phyloP scores from a whole-genome alignment of 2,797 vertebrate species.

The Pachyuromys duprasi region DNA sequence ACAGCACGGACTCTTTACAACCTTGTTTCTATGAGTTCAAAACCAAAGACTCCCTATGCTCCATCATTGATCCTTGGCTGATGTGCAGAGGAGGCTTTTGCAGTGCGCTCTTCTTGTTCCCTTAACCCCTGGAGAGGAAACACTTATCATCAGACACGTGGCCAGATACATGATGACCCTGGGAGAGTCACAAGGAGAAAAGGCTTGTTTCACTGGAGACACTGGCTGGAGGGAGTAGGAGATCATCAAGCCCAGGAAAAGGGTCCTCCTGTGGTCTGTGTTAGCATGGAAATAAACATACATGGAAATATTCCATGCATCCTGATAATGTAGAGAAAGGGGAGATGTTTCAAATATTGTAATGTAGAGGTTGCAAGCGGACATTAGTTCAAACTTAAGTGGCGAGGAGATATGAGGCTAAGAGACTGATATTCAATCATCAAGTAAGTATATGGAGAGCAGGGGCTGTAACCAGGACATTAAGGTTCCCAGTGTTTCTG shows the following conservation, averaged over 20 bases:
- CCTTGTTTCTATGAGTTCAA: background rate
- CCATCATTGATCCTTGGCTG: background rate
- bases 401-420: background rate
- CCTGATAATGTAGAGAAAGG: background rate
- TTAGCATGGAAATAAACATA: background rate
- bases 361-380: background rate
- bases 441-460: background rate
- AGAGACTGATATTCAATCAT: conserved; percentile 20
- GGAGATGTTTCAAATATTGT: background rate
- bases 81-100: background rate
- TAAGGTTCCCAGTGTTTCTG: background rate
- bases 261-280: background rate
- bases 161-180: background rate
- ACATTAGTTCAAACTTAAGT: background rate
- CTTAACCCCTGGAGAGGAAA: background rate
- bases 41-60: background rate
- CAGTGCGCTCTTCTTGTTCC: background rate
- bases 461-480: background rate
- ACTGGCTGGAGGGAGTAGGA: background rate
- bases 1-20: background rate
- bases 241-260: background rate
- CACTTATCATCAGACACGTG: background rate
- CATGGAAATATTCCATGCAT: background rate
- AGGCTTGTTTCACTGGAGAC: background rate
- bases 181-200: background rate